A percentile compares a stretch with the other conserved stretches of the same genome.
These are phyloP conservation scores for Pangasius larnaudii DNA, from an alignment of 2,797 vertebrate species.

Conservation along the genomic window DNA sequence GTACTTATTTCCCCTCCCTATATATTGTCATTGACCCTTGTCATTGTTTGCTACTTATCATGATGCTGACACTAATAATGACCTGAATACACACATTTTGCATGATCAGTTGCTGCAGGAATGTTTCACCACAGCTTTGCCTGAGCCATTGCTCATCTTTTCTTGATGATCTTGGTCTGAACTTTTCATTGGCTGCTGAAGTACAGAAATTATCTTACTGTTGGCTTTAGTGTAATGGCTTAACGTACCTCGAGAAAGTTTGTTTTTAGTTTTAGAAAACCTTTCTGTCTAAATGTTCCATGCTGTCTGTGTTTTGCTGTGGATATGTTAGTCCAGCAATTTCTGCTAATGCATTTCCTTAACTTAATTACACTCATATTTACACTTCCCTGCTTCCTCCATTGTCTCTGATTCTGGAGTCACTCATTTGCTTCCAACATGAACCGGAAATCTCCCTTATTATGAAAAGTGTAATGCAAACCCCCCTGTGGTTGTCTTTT, in stretches of 20 bases:
- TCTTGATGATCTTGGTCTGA: constrained; percentile 21
- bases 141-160: background rate
- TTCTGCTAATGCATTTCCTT: background rate
- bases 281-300: background rate
- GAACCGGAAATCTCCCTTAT: background rate
- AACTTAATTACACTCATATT: background rate
- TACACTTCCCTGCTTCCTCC: background rate
- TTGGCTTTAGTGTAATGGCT: background rate
- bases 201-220: background rate
- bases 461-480: background rate
- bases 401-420: background rate
- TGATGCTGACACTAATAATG: background rate
- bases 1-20: background rate
- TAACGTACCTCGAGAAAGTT: background rate
- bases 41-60: background rate
- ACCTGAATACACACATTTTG: background rate
- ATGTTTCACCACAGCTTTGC: background rate
- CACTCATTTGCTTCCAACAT: background rate
- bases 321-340: background rate
- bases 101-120: background rate
- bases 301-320: background rate
- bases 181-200: constrained; percentile 40
- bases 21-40: background rate
- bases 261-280: background rate
- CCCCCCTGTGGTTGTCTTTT: background rate